phyloP scores from a whole-genome alignment of 2,888 invertebrate species.

The Nymphalis polychloros region DNA sequence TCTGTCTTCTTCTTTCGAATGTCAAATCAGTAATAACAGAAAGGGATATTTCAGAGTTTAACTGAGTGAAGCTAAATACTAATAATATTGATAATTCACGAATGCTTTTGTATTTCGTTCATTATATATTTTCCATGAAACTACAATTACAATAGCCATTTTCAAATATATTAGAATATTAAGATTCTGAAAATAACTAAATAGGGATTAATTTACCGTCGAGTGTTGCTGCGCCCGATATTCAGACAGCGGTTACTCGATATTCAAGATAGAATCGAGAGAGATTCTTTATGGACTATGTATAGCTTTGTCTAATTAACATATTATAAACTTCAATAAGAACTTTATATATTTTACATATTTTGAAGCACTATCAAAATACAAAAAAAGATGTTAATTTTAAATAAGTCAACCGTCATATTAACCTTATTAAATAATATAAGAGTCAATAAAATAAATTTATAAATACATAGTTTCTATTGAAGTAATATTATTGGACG shows the following conservation, averaged over 20 bases:
- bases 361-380: too few species aligned
- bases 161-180: not conserved
- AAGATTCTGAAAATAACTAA: constrained; percentile 15
- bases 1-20: too few species aligned
- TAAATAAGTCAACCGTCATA: too few species aligned
- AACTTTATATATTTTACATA: too few species aligned
- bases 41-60: too few species aligned
- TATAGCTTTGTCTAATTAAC: not conserved
- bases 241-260: constrained; percentile 32
- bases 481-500: too few species aligned
- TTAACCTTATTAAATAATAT: too few species aligned
- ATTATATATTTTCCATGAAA: not conserved
- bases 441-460: too few species aligned
- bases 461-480: too few species aligned
- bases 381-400: too few species aligned
- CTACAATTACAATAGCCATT: not conserved
- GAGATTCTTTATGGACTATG: not conserved
- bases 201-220: constrained; percentile 17
- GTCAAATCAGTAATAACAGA: too few species aligned
- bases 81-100: not conserved
- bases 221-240: constrained; percentile 17
- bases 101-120: not conserved
- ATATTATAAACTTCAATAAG: not conserved
- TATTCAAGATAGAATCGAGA: constrained; percentile 25
- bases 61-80: too few species aligned